Percentiles rank a stretch among this genome's conserved stretches.
Evolutionary conservation across 2,797 vertebrate genomes (phyloP).

Genomic region (Smutsia gigantea): DNA sequence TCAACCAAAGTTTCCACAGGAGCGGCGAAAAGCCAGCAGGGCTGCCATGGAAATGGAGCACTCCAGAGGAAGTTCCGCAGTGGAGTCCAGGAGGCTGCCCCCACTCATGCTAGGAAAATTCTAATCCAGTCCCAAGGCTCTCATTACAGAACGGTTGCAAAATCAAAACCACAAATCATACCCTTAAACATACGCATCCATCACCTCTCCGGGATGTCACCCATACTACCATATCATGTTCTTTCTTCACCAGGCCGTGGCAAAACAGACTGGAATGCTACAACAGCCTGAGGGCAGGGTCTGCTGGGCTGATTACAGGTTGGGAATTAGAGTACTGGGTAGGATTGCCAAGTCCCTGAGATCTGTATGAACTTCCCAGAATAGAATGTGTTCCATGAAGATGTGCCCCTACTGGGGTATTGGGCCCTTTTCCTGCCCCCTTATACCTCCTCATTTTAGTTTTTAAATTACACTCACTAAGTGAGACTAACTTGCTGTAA

Average conservation of each 20-base stretch:
- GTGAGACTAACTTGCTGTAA: background rate
- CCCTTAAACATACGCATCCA: background rate
- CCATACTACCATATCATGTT: background rate
- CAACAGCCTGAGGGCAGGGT: background rate
- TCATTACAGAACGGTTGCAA: background rate
- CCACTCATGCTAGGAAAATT: background rate
- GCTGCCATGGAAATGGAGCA: background rate
- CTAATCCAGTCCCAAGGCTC: background rate
- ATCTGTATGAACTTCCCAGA: background rate
- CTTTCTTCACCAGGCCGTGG: background rate
- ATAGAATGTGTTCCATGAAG: background rate
- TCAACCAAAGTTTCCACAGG: background rate
- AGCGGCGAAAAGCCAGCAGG: background rate
- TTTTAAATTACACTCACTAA: background rate
- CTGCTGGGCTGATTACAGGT: background rate
- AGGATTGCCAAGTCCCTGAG: background rate
- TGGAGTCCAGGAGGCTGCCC: background rate
- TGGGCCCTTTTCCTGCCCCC: background rate
- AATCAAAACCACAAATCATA: background rate
- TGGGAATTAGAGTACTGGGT: background rate
- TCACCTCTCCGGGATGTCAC: background rate
- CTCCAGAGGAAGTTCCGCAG: background rate
- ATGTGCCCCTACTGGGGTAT: background rate
- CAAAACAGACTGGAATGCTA: background rate
- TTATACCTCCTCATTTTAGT: background rate